These are phyloP conservation scores for Scolanthus callimorphus DNA, from an alignment of 92 coral and sea anemone species.

Conservation along the genomic window DNA sequence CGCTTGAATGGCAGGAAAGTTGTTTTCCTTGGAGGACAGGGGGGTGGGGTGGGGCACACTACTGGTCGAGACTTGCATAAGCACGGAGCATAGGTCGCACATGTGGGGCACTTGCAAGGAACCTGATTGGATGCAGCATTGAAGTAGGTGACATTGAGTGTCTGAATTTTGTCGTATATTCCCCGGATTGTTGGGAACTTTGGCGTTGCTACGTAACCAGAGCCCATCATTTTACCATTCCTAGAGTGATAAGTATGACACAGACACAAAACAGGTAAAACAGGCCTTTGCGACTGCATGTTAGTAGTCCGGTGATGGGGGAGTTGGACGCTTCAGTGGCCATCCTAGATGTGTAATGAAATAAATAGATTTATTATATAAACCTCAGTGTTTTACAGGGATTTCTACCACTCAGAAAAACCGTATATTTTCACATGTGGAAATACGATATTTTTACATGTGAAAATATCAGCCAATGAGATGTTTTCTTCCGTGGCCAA, in stretches of 20 bases:
- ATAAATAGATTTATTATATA: too few relatives aligned
- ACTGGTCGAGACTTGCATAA: neutral
- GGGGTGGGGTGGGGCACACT: constrained; percentile 15
- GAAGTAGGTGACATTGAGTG: neutral
- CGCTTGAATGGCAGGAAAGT: constrained; percentile 19
- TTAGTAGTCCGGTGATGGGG: neutral
- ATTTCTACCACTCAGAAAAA: too few relatives aligned
- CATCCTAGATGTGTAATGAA: too few relatives aligned
- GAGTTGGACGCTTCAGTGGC: too few relatives aligned
- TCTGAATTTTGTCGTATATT: constrained; percentile 24
- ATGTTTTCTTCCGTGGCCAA: too few relatives aligned
- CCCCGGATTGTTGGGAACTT: constrained; percentile 21
- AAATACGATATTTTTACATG: too few relatives aligned
- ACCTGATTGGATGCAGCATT: neutral
- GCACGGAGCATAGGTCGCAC: constrained; percentile 16
- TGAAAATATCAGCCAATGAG: too few relatives aligned
- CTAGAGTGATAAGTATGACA: constrained; percentile 1
- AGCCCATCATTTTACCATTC: constrained; percentile 3
- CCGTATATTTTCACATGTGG: too few relatives aligned
- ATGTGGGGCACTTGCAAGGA: constrained; percentile 8
- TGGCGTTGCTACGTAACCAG: neutral
- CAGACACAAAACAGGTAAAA: constrained; percentile 8
- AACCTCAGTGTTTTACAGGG: too few relatives aligned
- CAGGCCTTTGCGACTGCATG: neutral
- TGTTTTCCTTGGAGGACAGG: constrained; percentile 23